Evolutionary conservation across 2,113 vertebrate genomes (phyloP).

Genomic region (Semnopithecus entellus): DNA sequence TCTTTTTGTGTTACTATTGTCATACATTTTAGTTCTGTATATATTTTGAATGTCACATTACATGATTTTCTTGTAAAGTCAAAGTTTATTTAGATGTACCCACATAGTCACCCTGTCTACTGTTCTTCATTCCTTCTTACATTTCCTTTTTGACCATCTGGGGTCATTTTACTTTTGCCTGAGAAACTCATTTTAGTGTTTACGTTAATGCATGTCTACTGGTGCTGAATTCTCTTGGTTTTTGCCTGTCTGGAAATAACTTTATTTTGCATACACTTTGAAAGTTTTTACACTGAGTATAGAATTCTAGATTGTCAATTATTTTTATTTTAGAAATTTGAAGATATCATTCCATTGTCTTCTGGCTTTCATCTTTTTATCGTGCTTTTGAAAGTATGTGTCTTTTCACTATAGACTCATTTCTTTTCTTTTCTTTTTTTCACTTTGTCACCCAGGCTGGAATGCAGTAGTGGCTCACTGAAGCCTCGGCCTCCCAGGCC

Average conservation of each 20-base stretch:
- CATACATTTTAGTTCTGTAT: not conserved
- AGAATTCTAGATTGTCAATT: not conserved
- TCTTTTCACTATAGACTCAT: not conserved
- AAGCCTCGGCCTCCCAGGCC: no score
- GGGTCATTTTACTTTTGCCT: not conserved
- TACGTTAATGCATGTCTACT: not conserved
- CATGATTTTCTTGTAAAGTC: not conserved
- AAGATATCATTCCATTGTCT: not conserved
- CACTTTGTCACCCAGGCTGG: no score
- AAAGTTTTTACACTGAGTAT: not conserved
- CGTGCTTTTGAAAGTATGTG: not conserved
- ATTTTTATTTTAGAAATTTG: not conserved
- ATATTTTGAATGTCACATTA: not conserved
- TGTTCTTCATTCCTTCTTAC: not conserved
- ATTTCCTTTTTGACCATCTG: not conserved
- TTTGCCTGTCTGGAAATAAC: not conserved
- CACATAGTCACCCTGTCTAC: not conserved
- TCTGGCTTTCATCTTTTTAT: not conserved
- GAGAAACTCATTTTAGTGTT: not conserved
- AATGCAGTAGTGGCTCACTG: no score
- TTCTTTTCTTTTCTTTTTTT: not conserved
- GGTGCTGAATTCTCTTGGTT: not conserved
- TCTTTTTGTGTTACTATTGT: not conserved
- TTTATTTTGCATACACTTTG: not conserved
- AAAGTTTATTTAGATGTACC: not conserved